Conservation (phyloP, 2,888 invertebrate genomes). For the Notodonta dromedarius region DNA sequence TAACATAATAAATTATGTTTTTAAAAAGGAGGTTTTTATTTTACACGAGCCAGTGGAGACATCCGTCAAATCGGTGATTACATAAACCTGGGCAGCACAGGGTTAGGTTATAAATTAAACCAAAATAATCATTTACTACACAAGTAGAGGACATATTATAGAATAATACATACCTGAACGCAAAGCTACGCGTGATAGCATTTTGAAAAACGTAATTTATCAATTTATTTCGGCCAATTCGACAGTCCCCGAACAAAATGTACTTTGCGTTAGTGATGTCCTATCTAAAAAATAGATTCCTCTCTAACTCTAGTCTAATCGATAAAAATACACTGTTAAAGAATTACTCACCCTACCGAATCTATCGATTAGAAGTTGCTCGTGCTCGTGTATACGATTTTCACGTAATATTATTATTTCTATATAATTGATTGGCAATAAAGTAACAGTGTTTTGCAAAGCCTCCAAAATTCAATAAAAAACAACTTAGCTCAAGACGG, state of each 20-base stretch:
- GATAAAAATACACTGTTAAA: no score
- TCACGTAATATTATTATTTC: no score
- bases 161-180: conserved; percentile 84
- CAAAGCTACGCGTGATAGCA: conserved; percentile 88
- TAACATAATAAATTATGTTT: neutral
- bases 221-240: conserved; percentile 53
- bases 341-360: no score
- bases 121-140: conserved; percentile 14
- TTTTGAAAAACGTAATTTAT: conserved; percentile 71
- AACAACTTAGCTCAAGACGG: no score
- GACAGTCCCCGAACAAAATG: conserved; percentile 59
- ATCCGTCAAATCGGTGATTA: conserved; percentile 76
- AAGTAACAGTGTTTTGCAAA: no score
- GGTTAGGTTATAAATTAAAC: conserved; percentile 53
- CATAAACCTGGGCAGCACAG: conserved; percentile 75
- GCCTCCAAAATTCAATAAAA: no score
- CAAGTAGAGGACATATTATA: conserved; percentile 13
- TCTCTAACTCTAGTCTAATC: neutral
- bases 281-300: conserved; percentile 4
- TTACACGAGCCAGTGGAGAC: conserved; percentile 13
- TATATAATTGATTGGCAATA: no score
- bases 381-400: no score
- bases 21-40: neutral
- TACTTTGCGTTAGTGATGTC: conserved; percentile 69
- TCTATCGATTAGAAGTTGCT: no score